Conservation (phyloP, 2,888 invertebrate species). For the Dastarcus helophoroides region DNA sequence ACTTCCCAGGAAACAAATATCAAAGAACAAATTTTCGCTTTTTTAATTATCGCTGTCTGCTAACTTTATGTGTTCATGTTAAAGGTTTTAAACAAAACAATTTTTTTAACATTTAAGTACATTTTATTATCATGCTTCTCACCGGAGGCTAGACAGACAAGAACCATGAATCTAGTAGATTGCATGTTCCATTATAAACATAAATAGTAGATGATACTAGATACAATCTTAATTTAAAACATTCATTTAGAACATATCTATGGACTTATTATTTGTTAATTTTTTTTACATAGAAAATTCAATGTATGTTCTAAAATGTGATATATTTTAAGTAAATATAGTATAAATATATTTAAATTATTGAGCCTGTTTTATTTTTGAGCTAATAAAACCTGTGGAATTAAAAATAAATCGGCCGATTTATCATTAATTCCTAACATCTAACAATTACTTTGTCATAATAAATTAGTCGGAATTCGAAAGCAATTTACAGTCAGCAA, state of each 20-base stretch:
- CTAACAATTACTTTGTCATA: no score
- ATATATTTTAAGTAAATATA: conserved; percentile 6
- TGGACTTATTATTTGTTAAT: conserved; percentile 13
- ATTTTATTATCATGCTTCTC: conserved; percentile 31
- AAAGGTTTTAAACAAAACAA: conserved; percentile 17
- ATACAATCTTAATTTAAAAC: conserved; percentile 27
- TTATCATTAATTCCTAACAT: no score
- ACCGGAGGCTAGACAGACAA: conserved; percentile 32
- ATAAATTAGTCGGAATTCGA: conserved; percentile 8
- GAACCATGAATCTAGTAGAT: conserved; percentile 27
- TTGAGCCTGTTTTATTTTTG: conserved; percentile 21
- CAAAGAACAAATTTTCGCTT: no score
- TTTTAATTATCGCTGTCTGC: no score
- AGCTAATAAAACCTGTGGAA: conserved; percentile 22
- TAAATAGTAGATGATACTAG: conserved; percentile 25
- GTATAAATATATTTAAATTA: conserved; percentile 17
- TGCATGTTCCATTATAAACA: conserved; percentile 20
- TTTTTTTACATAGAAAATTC: conserved; percentile 14
- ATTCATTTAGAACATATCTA: conserved; percentile 30
- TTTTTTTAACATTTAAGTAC: conserved; percentile 29
- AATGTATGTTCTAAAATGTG: conserved; percentile 17
- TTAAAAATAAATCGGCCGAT: conserved; percentile 15
- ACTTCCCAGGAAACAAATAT: no score
- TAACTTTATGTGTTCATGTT: no score
- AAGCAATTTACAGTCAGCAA: conserved; percentile 12